Base-by-base conservation (phyloP, 2,888 invertebrate genomes). In the Cylindroiulus punctatus region DNA sequence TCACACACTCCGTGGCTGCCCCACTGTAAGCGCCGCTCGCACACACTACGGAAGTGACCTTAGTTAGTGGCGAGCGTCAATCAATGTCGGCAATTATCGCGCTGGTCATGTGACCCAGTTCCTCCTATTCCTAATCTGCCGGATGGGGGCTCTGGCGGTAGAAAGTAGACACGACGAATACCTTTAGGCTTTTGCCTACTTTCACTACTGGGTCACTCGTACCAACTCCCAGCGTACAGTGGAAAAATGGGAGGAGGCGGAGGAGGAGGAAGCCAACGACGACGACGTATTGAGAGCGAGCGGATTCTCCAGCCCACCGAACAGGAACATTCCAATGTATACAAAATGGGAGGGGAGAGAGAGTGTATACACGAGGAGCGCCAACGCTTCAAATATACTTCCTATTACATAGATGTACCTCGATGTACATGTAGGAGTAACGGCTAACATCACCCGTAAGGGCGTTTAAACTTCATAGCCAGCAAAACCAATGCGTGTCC, bases 61-160 rank as follows among this genome's bases (percentile, higher is more conserved):
- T 86, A 86, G 36, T 36, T 81, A n/a, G 81, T 30, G 17, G 36
- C 26, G 32, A 81, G 81, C 81, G 81, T 81, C 81, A 81, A 81
- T 81, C 81, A 81, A 32, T 81, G 3, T 81, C 81, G 81, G 81
- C 81, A 81, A 81, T 52, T 85, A 85, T 32, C 85, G 85, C 10
- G 26, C 40, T 26, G 86, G 83, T 86, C 86, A 86, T 83, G 86
- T 86, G 86, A 86, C 86, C 86, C 86, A 86, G 30, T 86, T 86
- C 86, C 86, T 32, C 30, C 40, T 30, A 42, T 81, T 36, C 32
- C 36, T 81, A 26, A 84, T 57, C 85, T 30, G 65, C 57, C 85
- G 65, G 36, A 36, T 36, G 81, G 36, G 1, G 32, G 81, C 81
- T 30, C 36, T 81, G 81, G 32, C 36, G 81, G 17, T n/a, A 14